Evolutionary conservation across 2,113 vertebrate genomes (phyloP), one percentile per base, ranked within the genome.

Genomic region (Chloebia gouldiae): DNA sequence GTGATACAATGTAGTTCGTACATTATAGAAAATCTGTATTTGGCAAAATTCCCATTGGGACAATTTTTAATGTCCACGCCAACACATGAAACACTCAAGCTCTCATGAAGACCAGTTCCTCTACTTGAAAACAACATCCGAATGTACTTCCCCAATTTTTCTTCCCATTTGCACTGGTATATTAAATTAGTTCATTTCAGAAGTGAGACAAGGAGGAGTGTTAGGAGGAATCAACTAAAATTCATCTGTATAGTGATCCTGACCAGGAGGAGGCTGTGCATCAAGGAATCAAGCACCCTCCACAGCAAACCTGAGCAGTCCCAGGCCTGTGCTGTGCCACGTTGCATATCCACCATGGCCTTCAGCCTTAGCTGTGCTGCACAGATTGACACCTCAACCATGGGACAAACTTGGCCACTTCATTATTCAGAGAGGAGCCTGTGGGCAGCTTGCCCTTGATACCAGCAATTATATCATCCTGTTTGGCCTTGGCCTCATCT

Each of bases 271-370:
- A 16, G 0, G 1, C 71, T 64, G 35, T 25, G 8, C 44, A 37
- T 28, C 3, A 4, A 54, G 44, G 44, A 72, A 4, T 40, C 13
- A 1, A 3, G 18, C 40, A 37, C 6, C 22, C 50, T 31, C 10
- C 57, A 17, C 37, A 81, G 33, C 0, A 0, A 72, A 31, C 22
- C 9, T 25, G 40, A 65, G 64, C 21, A 59, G 78, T 28, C 69
- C 31, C 45, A 69, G 40, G 13, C 33, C 49, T 14, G 47, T 27
- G 44, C 57, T 17, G 18, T 49, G 60, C 37, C 12, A 7, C 1
- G 0, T 2, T 6, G 2, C 54, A n/a, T 1, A 4, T 20, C 63
- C 51, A 57, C 39, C 6, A 0, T 14, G 49, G 66, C 56, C 63
- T 45, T 40, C 71, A 45, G 66, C 76, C 79, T 54, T 42, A 7